Evolutionary conservation across 2,113 vertebrate genomes (phyloP).

Genomic region (Pygoscelis adeliae): DNA sequence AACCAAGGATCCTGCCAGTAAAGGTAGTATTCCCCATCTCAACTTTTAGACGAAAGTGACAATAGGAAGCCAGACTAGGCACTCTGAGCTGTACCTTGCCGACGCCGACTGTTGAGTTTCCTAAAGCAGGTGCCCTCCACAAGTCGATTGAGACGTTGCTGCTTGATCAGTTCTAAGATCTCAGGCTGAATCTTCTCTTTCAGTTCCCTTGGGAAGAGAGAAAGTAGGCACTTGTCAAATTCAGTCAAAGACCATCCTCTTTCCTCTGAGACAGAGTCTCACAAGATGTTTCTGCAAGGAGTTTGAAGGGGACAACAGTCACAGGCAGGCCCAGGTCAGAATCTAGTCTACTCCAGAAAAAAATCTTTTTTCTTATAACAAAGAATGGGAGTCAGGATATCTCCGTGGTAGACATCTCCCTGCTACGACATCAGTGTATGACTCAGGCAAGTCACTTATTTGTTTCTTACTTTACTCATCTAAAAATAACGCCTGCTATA

Average conservation of each 20-base stretch:
- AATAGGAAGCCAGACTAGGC: neutral
- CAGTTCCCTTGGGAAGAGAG: constrained; percentile 84
- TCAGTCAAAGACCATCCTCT: neutral
- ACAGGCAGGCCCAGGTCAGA: neutral
- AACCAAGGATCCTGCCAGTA: neutral
- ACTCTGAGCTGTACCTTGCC: constrained; percentile 85
- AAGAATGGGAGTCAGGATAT: neutral
- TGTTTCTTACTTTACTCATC: neutral
- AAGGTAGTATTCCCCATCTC: neutral
- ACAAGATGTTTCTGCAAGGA: neutral
- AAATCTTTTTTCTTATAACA: neutral
- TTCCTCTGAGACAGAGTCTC: neutral
- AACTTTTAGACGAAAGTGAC: neutral
- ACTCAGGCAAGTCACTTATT: neutral
- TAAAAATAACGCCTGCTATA: neutral
- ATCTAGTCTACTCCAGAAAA: neutral
- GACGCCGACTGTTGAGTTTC: constrained; percentile 95
- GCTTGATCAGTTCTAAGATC: constrained; percentile 98
- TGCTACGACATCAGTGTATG: neutral
- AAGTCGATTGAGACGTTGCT: constrained; percentile 95
- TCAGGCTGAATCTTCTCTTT: constrained; percentile 99
- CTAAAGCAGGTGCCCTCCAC: constrained; percentile 98
- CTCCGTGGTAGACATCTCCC: neutral
- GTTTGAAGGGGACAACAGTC: neutral
- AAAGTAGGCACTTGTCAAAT: constrained; percentile 20